Percentiles rank a stretch among this genome's conserved stretches.
These are phyloP conservation scores for Agonum fuliginosum DNA, from an alignment of 2,888 invertebrate genomes.

Conservation along the genomic window DNA sequence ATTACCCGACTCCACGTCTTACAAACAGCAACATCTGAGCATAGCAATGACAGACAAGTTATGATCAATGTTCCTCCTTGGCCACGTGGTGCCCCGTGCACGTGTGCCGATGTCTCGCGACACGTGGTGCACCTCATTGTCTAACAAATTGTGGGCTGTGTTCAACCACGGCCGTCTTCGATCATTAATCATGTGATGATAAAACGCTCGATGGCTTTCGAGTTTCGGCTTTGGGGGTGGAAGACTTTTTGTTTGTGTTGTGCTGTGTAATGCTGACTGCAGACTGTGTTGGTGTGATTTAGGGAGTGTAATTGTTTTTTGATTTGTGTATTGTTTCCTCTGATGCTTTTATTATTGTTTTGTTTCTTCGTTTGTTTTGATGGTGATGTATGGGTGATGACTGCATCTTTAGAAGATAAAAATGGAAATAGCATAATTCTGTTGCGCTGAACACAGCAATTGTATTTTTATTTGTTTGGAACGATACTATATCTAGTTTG, in stretches of 20 bases:
- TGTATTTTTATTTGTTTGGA: no score
- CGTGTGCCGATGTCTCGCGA: constrained; percentile 24
- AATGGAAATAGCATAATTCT: no score
- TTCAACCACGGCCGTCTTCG: constrained; percentile 11
- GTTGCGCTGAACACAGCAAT: no score
- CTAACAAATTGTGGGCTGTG: constrained; percentile 58
- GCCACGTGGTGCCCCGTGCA: constrained; percentile 25
- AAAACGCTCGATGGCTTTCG: constrained; percentile 29
- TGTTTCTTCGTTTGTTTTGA: constrained; percentile 27
- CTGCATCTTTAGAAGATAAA: constrained; percentile 6
- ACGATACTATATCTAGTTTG: no score
- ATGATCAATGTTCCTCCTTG: constrained; percentile 21
- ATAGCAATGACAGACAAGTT: not conserved
- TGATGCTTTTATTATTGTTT: constrained; percentile 36
- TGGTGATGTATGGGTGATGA: not conserved
- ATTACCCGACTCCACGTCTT: not conserved
- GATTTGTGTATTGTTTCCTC: constrained; percentile 39
- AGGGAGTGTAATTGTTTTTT: constrained; percentile 45
- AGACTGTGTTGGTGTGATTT: constrained; percentile 40
- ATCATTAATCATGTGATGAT: constrained; percentile 54
- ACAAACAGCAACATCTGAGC: not conserved
- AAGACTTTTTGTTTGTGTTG: constrained; percentile 40
- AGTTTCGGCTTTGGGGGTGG: constrained; percentile 25
- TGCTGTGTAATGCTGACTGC: constrained; percentile 45
- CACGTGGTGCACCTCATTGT: constrained; percentile 53